Evolutionary conservation across 2,797 vertebrate genomes (phyloP).

Genomic region (Ispidina picta): DNA sequence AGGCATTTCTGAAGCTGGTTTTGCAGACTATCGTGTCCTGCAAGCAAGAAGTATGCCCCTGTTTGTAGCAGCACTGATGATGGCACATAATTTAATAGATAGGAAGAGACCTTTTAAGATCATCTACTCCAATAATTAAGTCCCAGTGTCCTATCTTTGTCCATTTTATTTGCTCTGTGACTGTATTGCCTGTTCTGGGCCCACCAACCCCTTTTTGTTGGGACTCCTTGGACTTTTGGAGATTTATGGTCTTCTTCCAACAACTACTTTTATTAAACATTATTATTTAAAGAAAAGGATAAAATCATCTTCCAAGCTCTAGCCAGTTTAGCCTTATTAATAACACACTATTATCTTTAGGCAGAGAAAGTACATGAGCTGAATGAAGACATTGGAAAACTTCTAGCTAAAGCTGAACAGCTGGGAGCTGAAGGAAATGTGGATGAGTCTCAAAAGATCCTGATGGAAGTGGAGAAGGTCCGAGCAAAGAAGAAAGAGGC

Average conservation of each 20-base stretch:
- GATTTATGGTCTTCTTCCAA: not conserved
- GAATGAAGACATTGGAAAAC: conserved; percentile 98
- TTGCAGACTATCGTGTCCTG: not conserved
- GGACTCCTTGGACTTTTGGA: not conserved
- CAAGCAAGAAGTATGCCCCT: not conserved
- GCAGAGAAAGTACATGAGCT: conserved; percentile 98
- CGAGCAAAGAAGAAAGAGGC: conserved; percentile 95
- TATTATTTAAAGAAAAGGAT: not conserved
- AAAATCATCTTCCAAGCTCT: not conserved
- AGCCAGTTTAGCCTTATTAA: not conserved
- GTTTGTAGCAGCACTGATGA: not conserved
- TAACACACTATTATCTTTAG: conserved; percentile 65
- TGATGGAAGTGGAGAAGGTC: conserved; percentile 98
- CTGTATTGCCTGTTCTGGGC: not conserved
- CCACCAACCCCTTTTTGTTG: not conserved
- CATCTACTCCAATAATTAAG: too few species aligned
- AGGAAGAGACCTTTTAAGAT: too few species aligned
- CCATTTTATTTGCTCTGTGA: not conserved
- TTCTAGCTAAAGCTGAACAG: conserved; percentile 96
- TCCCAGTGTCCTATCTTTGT: not conserved
- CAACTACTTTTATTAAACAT: not conserved
- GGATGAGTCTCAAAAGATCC: conserved; percentile 95
- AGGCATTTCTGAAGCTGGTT: not conserved
- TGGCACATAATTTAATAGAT: too few species aligned
- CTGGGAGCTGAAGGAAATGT: conserved; percentile 97